phyloP scores from a whole-genome alignment of 37 sponge, comb jelly and placozoan genomes.

The Amphimedon queenslandica region DNA sequence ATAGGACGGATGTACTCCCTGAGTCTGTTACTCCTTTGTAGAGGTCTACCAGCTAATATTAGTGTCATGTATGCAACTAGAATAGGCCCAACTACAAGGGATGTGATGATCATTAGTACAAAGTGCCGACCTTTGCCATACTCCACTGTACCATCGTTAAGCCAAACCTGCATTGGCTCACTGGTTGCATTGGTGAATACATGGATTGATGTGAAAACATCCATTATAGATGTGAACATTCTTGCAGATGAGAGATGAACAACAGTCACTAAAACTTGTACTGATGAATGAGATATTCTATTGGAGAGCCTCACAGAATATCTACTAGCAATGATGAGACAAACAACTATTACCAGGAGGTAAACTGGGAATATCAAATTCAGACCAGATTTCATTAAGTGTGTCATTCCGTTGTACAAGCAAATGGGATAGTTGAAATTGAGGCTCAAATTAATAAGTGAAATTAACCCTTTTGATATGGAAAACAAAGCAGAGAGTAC shows the following conservation, averaged over 20 bases:
- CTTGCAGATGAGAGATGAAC: slow-evolving; percentile 26
- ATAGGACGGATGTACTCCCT: neutral
- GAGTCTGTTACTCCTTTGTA: neutral
- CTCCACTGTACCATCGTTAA: neutral
- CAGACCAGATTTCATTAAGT: slow-evolving; percentile 25
- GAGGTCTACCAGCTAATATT: neutral
- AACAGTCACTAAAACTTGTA: slow-evolving; percentile 38
- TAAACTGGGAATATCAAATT: slow-evolving; percentile 38
- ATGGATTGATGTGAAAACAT: slow-evolving; percentile 5
- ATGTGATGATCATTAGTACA: neutral
- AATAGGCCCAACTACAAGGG: neutral
- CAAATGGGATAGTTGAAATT: slow-evolving; percentile 25
- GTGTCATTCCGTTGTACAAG: slow-evolving; percentile 47
- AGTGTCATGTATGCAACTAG: neutral
- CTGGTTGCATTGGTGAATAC: neutral
- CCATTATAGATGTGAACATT: slow-evolving; percentile 12
- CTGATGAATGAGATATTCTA: slow-evolving; percentile 17
- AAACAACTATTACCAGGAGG: slow-evolving; percentile 15
- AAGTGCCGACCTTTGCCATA: neutral
- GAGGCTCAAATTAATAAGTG: slow-evolving; percentile 44
- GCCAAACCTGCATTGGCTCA: neutral
- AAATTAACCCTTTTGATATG: neutral
- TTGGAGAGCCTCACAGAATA: neutral
- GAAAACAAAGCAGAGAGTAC: neutral
- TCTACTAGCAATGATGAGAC: neutral